Conservation (phyloP, 2,113 vertebrate genomes). For the Seriola aureovittata region DNA sequence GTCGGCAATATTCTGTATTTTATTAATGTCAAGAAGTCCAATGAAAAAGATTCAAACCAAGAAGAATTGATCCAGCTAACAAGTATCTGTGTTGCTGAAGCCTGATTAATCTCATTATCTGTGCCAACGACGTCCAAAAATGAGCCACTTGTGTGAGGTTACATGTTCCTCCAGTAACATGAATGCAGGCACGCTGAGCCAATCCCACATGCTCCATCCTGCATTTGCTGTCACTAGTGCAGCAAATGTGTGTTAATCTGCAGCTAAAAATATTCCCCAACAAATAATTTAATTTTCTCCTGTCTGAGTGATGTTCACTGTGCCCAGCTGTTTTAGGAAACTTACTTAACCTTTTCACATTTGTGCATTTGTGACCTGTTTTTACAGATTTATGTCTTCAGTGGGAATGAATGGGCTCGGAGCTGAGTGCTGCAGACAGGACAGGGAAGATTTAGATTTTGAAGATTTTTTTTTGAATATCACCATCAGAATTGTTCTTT, state of each 20-base stretch:
- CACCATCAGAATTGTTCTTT: background rate
- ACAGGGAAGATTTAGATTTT: background rate
- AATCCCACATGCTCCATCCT: background rate
- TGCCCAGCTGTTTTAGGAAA: background rate
- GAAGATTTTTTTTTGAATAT: background rate
- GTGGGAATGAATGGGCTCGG: background rate
- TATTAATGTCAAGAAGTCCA: background rate
- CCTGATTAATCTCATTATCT: background rate
- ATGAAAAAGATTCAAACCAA: background rate
- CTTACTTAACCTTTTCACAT: background rate
- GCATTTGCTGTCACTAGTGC: background rate
- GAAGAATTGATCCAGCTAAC: background rate
- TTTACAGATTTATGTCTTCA: background rate
- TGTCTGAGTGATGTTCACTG: background rate
- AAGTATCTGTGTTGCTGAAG: background rate
- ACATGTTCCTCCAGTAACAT: background rate
- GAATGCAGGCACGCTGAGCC: background rate
- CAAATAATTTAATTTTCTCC: background rate
- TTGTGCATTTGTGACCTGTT: background rate
- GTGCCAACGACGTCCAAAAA: background rate
- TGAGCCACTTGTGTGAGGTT: background rate
- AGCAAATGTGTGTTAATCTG: background rate
- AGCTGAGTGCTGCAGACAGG: background rate
- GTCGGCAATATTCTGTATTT: background rate
- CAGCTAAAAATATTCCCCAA: background rate